Evolutionary conservation across 2,797 vertebrate species (phyloP).

Genomic region (Danio tinwini): DNA sequence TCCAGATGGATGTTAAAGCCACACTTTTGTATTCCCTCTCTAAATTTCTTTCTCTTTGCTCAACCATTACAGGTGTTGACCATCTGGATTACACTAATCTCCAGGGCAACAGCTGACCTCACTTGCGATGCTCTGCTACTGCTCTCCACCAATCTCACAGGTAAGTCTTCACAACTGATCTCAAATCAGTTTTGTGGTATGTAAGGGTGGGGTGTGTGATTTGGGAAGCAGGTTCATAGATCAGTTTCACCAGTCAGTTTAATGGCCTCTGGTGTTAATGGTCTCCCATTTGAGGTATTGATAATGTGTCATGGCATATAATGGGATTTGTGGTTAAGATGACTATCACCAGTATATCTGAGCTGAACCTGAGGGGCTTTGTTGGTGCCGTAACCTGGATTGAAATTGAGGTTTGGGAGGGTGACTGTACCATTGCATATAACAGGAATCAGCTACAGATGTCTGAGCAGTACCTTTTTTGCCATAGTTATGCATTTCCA

Average conservation of each 20-base stretch:
- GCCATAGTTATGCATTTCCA: too few species aligned
- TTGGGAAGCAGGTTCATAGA: neutral
- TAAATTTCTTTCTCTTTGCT: conserved; percentile 18
- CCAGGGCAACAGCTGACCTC: conserved; percentile 76
- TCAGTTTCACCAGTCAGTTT: neutral
- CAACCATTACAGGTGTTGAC: conserved; percentile 67
- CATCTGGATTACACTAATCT: conserved; percentile 67
- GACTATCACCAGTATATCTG: conserved; percentile 12
- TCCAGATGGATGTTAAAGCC: conserved; percentile 13
- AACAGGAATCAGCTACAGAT: too few species aligned
- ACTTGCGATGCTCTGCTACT: conserved; percentile 74
- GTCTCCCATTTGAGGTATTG: conserved; percentile 19
- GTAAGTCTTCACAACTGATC: conserved; percentile 68
- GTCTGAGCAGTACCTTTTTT: too few species aligned
- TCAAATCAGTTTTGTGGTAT: neutral
- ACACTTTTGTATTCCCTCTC: conserved; percentile 3
- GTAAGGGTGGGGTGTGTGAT: neutral
- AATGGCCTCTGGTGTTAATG: conserved; percentile 23
- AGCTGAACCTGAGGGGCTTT: neutral
- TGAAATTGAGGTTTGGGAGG: too few species aligned
- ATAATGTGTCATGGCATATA: conserved; percentile 1
- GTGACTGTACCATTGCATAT: too few species aligned
- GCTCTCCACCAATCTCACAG: conserved; percentile 72
- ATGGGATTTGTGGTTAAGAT: conserved; percentile 14
- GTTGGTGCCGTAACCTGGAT: too few species aligned